Evolutionary conservation across 2,797 vertebrate genomes (phyloP).

Genomic region (Eurystomus glaucurus): DNA sequence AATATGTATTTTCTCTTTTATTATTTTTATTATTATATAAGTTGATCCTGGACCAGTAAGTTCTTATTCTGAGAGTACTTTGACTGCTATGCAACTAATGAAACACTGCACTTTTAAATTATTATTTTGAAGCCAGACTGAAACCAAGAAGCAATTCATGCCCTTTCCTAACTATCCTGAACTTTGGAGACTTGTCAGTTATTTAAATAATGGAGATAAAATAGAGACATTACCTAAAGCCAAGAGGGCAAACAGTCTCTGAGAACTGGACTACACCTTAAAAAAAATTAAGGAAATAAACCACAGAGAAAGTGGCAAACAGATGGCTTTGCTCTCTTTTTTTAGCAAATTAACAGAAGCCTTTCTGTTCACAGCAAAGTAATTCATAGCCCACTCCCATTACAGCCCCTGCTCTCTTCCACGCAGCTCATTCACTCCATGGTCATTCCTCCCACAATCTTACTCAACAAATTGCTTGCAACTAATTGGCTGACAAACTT

Average conservation of each 20-base stretch:
- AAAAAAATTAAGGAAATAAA: not conserved
- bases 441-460: not conserved
- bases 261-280: not conserved
- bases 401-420: not conserved
- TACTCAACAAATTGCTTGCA: conserved; percentile 6
- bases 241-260: not conserved
- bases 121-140: not conserved
- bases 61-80: not conserved
- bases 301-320: not conserved
- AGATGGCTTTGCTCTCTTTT: not conserved
- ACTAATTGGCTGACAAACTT: conserved; percentile 11
- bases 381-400: not conserved
- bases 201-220: conserved; percentile 26
- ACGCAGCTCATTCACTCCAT: not conserved
- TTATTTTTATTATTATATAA: not conserved
- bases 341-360: not conserved
- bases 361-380: not conserved
- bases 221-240: not conserved
- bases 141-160: not conserved
- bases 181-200: not conserved
- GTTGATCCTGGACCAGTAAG: not conserved
- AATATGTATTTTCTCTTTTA: not conserved
- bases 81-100: not conserved
- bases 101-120: not conserved
- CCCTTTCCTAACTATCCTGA: not conserved